Base-by-base conservation (phyloP, 2,888 invertebrate species). In the Heliconius ismenius region DNA sequence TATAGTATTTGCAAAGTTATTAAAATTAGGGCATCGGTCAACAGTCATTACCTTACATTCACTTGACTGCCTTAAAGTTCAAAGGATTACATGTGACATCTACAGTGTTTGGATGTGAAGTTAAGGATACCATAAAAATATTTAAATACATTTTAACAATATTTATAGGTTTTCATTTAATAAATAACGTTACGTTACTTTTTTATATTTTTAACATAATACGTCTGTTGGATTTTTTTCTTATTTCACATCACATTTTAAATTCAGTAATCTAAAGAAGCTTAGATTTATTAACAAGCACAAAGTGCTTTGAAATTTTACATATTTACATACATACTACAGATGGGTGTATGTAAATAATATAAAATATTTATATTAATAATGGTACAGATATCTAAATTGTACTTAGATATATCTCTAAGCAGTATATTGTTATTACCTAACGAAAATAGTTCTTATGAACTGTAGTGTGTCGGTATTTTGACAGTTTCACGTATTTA, bases 1-100 rank as follows among this genome's bases (percentile, higher is more conserved):
- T 32, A 64, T 28, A 69, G 26, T 43, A 9, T 21, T n/a, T 58
- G n/a, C 6, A 73, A 54, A 64, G 43, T 32, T 54, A 58, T 26
- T 39, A 67, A 74, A 65, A 74, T 62, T 39, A 39, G 49, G 62
- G 62, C 63, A 75, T 36, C 64, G 67, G 74, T 60, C 67, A 68
- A 39, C 62, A 32, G 18, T 15, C 54, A 62, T 49, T 49, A 69
- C 62, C 18, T 62, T 73, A 62, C 60, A 62, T 69, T 75, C 75
- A 60, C 75, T 49, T 49, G 24, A 58, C 58, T 70, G 24, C 24
- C n/a, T 69, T 75, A 75, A 75, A 70, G 75, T 75, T 75, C 75
- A 75, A 75, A 63, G 73, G 62, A 54, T 39, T 58, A 58, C 11
- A 15, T 64, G 73, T 64, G 43, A 73, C 73, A 74, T 74, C 65